A percentile compares a stretch with the other conserved stretches of the same genome.
These are phyloP conservation scores for Salticus scenicus DNA, from an alignment of 2,888 invertebrate genomes.

Conservation along the genomic window DNA sequence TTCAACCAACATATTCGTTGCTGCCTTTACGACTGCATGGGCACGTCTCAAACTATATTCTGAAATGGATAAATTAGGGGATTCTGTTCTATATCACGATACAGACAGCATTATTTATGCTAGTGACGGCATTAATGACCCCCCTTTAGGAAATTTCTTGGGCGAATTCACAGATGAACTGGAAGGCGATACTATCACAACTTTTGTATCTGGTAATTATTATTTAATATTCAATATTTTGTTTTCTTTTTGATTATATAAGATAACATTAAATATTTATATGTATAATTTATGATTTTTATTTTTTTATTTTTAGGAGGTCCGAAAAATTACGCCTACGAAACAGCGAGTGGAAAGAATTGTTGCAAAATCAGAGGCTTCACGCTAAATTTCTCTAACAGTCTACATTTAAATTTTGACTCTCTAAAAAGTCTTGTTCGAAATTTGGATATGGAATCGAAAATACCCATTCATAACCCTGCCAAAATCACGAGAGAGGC, in stretches of 20 bases:
- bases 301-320: no score
- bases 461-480: neutral
- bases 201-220: neutral
- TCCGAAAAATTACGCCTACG: conserved; percentile 40
- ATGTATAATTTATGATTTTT: no score
- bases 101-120: conserved; percentile 5
- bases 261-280: no score
- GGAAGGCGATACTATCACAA: neutral
- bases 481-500: no score
- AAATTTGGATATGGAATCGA: neutral
- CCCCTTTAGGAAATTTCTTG: conserved; percentile 3
- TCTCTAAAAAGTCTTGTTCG: neutral
- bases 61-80: conserved; percentile 11
- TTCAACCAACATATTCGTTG: neutral
- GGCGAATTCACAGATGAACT: conserved; percentile 24
- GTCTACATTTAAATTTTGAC: neutral
- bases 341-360: neutral
- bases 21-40: neutral
- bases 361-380: conserved; percentile 27
- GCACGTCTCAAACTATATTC: neutral
- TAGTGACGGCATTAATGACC: neutral
- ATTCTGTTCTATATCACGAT: conserved; percentile 13
- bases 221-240: neutral
- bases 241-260: neutral
- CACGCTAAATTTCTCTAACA: conserved; percentile 29